Percentiles rank a stretch among this genome's conserved stretches.
phyloP scores from a whole-genome alignment of 1,140 invertebrate species.

The Brachionus paranguensis region DNA sequence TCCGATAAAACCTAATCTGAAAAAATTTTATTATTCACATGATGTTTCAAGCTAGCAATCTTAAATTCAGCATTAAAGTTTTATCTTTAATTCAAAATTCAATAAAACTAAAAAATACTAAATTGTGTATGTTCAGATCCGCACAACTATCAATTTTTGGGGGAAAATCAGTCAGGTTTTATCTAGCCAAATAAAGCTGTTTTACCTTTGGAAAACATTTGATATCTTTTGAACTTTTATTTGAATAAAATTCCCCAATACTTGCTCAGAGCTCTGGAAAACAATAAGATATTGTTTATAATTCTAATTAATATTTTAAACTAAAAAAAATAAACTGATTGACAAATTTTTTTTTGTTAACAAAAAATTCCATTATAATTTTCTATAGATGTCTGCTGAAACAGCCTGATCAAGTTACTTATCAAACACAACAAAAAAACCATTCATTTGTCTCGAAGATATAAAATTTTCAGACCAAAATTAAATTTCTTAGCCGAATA shows the following conservation, averaged over 20 bases:
- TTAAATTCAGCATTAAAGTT: background rate
- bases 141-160: too few relatives aligned
- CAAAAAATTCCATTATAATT: background rate
- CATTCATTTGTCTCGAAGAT: background rate
- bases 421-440: background rate
- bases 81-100: background rate
- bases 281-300: background rate
- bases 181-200: too few relatives aligned
- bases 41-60: background rate
- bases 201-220: background rate
- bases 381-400: background rate
- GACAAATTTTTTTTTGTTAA: background rate
- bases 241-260: background rate
- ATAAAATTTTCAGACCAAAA: background rate
- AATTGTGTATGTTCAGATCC: too few relatives aligned
- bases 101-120: background rate
- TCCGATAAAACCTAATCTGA: background rate
- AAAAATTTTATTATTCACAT: background rate
- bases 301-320: background rate
- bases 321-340: background rate
- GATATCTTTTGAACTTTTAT: background rate
- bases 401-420: background rate
- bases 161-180: background rate
- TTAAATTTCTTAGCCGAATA: background rate
- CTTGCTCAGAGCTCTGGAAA: background rate